Evolutionary conservation across 2,888 invertebrate genomes (phyloP).

Genomic region (Drosophila mercatorum): DNA sequence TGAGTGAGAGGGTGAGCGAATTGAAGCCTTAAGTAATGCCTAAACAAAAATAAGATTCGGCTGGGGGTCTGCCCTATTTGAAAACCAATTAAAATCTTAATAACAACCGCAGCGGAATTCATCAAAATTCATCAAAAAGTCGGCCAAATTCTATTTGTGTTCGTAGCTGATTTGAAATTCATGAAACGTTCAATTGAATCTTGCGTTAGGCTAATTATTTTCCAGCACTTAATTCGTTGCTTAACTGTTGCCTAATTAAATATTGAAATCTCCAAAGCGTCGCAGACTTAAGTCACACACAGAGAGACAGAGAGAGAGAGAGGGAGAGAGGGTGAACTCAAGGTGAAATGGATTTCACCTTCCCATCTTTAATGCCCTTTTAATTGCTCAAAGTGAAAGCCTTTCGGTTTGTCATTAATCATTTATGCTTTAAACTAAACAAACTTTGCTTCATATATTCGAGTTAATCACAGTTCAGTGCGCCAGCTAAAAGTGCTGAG

Average conservation of each 20-base stretch:
- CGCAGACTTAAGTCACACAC: slow-evolving; percentile 46
- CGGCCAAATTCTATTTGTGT: slow-evolving; percentile 18
- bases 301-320: neutral
- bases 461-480: slow-evolving; percentile 18
- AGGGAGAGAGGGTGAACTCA: slow-evolving; percentile 7
- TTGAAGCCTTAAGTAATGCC: slow-evolving; percentile 35
- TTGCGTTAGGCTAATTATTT: slow-evolving; percentile 60
- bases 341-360: neutral
- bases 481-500: slow-evolving; percentile 24
- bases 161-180: slow-evolving; percentile 65
- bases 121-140: slow-evolving; percentile 41
- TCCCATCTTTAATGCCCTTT: slow-evolving; percentile 44
- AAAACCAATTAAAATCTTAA: slow-evolving; percentile 75
- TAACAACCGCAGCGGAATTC: slow-evolving; percentile 42
- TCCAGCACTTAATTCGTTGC: slow-evolving; percentile 24
- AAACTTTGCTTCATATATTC: slow-evolving; percentile 4
- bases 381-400: slow-evolving; percentile 37
- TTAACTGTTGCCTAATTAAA: slow-evolving; percentile 60
- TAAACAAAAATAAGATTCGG: slow-evolving; percentile 20
- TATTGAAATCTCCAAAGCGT: slow-evolving; percentile 62
- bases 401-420: slow-evolving; percentile 24
- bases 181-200: slow-evolving; percentile 73
- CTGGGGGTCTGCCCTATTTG: slow-evolving; percentile 40
- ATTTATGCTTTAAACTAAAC: slow-evolving; percentile 14
- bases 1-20: neutral